A percentile compares a stretch with the other conserved stretches of the same genome.
Conservation (phyloP, 37 sponge, comb jelly and placozoan species). For the Chondrilla cf. caribensis region DNA sequence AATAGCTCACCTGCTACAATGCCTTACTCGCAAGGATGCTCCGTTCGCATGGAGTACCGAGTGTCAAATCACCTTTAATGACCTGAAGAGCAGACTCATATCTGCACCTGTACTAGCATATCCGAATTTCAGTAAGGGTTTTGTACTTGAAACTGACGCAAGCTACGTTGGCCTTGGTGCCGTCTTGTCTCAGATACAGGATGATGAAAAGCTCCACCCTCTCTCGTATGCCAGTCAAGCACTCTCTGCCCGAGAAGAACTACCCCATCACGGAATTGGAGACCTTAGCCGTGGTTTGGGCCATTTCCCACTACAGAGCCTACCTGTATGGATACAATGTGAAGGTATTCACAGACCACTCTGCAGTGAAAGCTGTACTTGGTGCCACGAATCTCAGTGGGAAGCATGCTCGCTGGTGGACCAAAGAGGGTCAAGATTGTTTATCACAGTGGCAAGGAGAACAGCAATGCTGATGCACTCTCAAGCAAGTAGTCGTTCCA, state of each 20-base stretch:
- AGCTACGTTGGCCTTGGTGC: constrained; percentile 34
- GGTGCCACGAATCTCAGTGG: constrained; percentile 17
- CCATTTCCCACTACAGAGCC: constrained; percentile 21
- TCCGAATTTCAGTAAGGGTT: constrained; percentile 16
- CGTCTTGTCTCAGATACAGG: constrained; percentile 7
- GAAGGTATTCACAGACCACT: constrained; percentile 34
- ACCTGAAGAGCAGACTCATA: background rate
- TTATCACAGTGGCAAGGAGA: constrained; percentile 28
- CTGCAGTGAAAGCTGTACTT: constrained; percentile 39
- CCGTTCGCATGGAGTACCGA: background rate
- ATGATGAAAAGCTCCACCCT: constrained; percentile 11
- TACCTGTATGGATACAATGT: constrained; percentile 18
- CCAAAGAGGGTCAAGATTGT: constrained; percentile 9
- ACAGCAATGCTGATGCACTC: constrained; percentile 44
- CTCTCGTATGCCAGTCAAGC: constrained; percentile 28
- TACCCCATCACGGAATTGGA: constrained; percentile 26
- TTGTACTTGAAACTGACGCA: constrained; percentile 43
- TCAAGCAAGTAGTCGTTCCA: constrained; percentile 10
- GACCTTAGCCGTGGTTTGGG: constrained; percentile 41
- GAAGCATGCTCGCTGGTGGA: constrained; percentile 44
- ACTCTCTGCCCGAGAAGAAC: constrained; percentile 29
- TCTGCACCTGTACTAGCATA: constrained; percentile 26
- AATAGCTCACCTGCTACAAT: background rate
- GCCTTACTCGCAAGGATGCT: constrained; percentile 12
- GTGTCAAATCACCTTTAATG: constrained; percentile 7